Conservation (phyloP, 2,888 invertebrate genomes). For the Callosobruchus maculatus region DNA sequence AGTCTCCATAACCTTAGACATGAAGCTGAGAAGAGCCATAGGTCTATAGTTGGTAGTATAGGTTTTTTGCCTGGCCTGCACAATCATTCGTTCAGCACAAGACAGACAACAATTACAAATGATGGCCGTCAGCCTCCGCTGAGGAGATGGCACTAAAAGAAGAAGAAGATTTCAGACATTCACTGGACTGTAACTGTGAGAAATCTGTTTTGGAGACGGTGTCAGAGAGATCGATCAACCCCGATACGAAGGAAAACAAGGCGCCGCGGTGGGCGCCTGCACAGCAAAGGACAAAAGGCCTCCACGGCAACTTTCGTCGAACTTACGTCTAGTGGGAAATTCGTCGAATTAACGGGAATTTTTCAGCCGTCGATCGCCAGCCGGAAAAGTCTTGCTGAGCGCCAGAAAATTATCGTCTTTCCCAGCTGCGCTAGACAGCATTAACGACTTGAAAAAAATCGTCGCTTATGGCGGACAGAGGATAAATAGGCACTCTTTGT, state of each 20-base stretch:
- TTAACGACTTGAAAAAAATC: background rate
- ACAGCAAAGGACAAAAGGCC: background rate
- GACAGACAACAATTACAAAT: no score
- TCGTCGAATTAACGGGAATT: background rate
- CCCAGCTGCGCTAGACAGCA: background rate
- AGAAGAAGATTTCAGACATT: background rate
- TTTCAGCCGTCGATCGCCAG: background rate
- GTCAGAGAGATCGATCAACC: background rate
- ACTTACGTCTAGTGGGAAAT: background rate
- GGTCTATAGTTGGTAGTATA: no score
- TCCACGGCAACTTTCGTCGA: no score
- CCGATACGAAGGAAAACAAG: background rate
- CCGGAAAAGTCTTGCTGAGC: background rate
- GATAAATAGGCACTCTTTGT: no score
- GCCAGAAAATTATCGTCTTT: background rate
- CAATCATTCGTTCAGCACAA: no score
- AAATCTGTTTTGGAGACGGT: background rate
- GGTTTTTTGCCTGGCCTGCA: no score
- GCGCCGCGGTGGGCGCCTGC: background rate
- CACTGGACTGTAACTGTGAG: background rate
- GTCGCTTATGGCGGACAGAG: background rate
- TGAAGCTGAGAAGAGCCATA: no score
- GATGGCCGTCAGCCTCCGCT: no score
- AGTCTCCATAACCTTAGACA: no score
- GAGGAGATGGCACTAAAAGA: no score